Base-by-base conservation (phyloP, 2,113 vertebrate genomes). In the Chauna torquata region DNA sequence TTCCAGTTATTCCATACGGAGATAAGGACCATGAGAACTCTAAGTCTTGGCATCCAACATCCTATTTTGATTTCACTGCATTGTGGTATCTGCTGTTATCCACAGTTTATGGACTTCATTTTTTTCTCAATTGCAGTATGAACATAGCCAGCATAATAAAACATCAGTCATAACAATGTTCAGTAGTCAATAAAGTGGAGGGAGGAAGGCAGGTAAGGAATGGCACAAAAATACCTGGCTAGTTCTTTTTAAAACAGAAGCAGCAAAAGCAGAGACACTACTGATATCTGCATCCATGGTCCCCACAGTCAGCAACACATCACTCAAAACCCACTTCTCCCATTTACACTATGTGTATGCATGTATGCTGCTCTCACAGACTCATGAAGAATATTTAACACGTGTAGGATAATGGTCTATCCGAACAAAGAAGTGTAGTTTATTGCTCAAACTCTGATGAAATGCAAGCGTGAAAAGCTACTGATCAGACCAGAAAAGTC, bases 1-100 rank as follows among this genome's bases (percentile, higher is more conserved):
- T 97, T 96, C 66, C 89, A 96, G 80, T 92, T 92, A 96, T 92
- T 95, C 78, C 94, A 76, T 44, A 86, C 47, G 66, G 44, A 94
- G 88, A 90, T 96, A 96, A 94, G 69, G 80, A 71, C 92, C 94
- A 95, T 92, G 89, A 91, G 95, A 97, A 96, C 93, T 92, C 87
- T n/a, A 38, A 10, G 83, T 89, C 89, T 94, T 95, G 91, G 90
- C 92, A 93, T 88, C 57, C 59, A 87, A 52, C 44, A 68, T 40
- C 79, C 85, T 95, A 95, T 94, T 94, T 94, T 86, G 94, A 95
- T 92, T 92, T 93, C 74, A 80, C 82, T 95, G 54, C 47, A 65
- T 25, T 94, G 86, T 76, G 58, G 66, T 75, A 92, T 97, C 93
- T 94, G 84, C 78, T 90, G 91, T 90, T 94, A 95, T 54, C 84